Percentiles rank a stretch among this genome's conserved stretches.
Conservation (phyloP, 2,888 invertebrate species). For the Apamea epomidion region DNA sequence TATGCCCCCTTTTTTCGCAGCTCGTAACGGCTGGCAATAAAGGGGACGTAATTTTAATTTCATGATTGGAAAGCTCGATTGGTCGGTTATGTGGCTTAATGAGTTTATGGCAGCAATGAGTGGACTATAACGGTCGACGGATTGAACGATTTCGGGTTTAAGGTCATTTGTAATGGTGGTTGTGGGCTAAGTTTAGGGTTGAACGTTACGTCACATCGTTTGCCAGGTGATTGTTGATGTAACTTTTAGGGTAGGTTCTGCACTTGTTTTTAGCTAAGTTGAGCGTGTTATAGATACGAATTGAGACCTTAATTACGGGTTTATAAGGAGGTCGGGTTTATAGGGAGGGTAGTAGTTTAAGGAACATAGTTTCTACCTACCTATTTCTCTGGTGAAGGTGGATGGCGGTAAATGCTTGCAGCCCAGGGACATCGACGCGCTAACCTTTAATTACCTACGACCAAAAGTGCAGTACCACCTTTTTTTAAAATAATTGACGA, state of each 20-base stretch:
- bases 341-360: too few relatives aligned
- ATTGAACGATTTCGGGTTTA: slow-evolving; percentile 76
- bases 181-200: slow-evolving; percentile 61
- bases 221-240: slow-evolving; percentile 23
- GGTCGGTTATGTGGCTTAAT: slow-evolving; percentile 89
- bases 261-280: not conserved
- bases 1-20: slow-evolving; percentile 91
- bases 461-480: too few relatives aligned
- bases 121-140: slow-evolving; percentile 84
- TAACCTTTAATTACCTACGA: too few relatives aligned
- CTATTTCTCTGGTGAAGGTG: not conserved
- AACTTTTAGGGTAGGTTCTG: slow-evolving; percentile 13
- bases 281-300: not conserved
- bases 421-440: too few relatives aligned
- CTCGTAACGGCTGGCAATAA: slow-evolving; percentile 89
- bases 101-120: slow-evolving; percentile 87
- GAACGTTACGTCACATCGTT: slow-evolving; percentile 54
- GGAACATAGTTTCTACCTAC: too few relatives aligned
- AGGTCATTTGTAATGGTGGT: slow-evolving; percentile 69
- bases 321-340: too few relatives aligned
- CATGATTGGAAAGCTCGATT: slow-evolving; percentile 90
- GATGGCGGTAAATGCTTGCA: too few relatives aligned
- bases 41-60: slow-evolving; percentile 90
- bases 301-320: not conserved
- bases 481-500: too few relatives aligned